Evolutionary conservation across 2,888 invertebrate species (phyloP), one percentile per base, ranked within the genome.

Genomic region (Leucozona laternaria): DNA sequence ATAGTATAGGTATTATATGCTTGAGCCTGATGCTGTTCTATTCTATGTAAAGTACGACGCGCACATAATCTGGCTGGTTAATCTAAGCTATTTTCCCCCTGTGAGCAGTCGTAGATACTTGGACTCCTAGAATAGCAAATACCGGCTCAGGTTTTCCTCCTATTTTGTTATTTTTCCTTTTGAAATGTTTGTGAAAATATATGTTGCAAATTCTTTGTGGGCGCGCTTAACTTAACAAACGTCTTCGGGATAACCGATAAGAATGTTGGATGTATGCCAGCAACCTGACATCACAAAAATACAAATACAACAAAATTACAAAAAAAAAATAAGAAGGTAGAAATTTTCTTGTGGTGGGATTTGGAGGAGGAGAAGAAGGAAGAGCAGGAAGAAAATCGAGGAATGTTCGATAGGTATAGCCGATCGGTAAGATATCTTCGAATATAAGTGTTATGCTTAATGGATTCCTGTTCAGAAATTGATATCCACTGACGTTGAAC

Each of bases 401-500:
- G 28, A 68, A 60, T 75, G 75, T 85, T 85, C 85, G 60, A 86
- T 81, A 77, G 78, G 43, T 71, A 5, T 57, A 73, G 57, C 81
- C 72, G 81, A 86, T 86, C 78, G 64, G 75, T 77, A 11, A 15
- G 89, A 88, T 89, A 89, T 88, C 88, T 89, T 88, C 85, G 86
- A 88, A 88, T 89, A 88, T 88, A 78, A 84, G 89, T 89, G 89
- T 89, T 88, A 88, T 89, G 71, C 88, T 89, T 89, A 89, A 89
- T 89, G 89, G 89, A 89, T 89, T 89, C 72, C 87, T 88, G 89
- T 88, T 89, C 89, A 79, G 78, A 88, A 88, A 88, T 77, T 89
- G 89, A 89, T 89, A 89, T 78, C 75, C 87, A 34, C 43, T 85
- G 89, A 89, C 88, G 79, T 72, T 34, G 50, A 83, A 82, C 79